Base-by-base conservation (phyloP, 1,140 invertebrate genomes). In the Drosophila truncata region DNA sequence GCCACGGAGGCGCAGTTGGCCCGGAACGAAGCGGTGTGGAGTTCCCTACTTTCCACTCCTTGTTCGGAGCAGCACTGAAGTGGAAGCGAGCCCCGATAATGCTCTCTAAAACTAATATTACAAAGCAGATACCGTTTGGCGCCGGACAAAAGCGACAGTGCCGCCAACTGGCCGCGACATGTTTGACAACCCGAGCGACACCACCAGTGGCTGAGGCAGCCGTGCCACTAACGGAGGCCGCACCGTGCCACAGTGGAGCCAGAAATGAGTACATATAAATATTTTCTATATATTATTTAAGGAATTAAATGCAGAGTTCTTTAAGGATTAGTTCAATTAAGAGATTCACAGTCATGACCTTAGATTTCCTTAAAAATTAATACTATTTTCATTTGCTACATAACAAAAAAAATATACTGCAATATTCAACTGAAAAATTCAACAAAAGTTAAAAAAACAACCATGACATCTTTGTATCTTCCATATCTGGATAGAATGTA, bases 41-140 rank as follows among this genome's bases (percentile, higher is more conserved):
- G 57, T 41, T 75, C 46, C 47, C 72, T 50, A 55, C 50, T 35
- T 31, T 71, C 23, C 52, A 13, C n/a, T 64, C 37, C 29, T 14
- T 31, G 16, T 18, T 11, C 20, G 25, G 37, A 25, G 59, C 60
- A 80, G 65, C 88, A 88, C 52, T 91, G 74, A 88, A 91, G 88
- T 91, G 88, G 88, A 91, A 91, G 78, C 83, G 78, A 91, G 87
- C 87, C 83, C 58, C 84, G 88, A 91, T 91, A 91, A 91, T 91
- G 80, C 88, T 91, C 83, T 77, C 85, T 90, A 90, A 91, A 85
- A 91, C 90, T 84, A 87, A 91, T 86, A 91, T 87, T 91, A 91
- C 90, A 90, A 82, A 86, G 73, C 67, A 91, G 85, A 92, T 91
- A 91, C 79, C 78, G 76, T 54, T 86, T 91, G 91, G 90, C 90